Conservation (phyloP, 2,888 invertebrate genomes). For the Spodoptera littoralis region DNA sequence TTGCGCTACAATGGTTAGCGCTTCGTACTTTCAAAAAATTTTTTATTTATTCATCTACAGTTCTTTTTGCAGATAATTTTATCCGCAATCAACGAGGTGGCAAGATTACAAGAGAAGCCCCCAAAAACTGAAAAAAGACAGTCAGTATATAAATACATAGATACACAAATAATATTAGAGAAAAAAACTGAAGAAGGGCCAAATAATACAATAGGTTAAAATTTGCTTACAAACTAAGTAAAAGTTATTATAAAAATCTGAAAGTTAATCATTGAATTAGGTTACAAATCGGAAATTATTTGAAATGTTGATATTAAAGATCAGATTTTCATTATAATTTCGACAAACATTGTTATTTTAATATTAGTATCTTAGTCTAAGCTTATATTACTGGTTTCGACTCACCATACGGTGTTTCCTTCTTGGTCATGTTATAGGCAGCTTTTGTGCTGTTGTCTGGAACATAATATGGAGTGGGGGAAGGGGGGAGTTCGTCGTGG, state of each 20-base stretch:
- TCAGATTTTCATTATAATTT: too few relatives aligned
- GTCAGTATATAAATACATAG: conserved; percentile 3
- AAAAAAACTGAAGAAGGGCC: conserved; percentile 16
- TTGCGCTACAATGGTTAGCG: too few relatives aligned
- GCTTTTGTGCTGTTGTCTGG: conserved; percentile 87
- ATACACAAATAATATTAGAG: conserved; percentile 15
- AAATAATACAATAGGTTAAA: conserved; percentile 23
- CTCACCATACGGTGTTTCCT: conserved; percentile 98
- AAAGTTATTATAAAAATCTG: conserved; percentile 18
- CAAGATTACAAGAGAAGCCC: not conserved
- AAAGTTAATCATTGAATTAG: not conserved
- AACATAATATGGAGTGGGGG: conserved; percentile 88
- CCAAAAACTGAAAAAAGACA: not conserved
- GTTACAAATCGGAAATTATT: too few relatives aligned
- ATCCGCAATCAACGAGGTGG: too few relatives aligned
- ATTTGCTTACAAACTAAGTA: conserved; percentile 29
- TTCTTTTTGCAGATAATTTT: too few relatives aligned
- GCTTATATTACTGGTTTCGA: conserved; percentile 73
- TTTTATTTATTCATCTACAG: too few relatives aligned
- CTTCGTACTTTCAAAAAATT: too few relatives aligned
- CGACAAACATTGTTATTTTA: too few relatives aligned
- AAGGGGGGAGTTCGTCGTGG: conserved; percentile 91
- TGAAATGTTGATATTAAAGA: not conserved
- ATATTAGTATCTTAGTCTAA: conserved; percentile 7
- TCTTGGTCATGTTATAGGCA: conserved; percentile 93